These are phyloP conservation scores for Tyria jacobaeae DNA, from an alignment of 2,888 invertebrate genomes.

Conservation along the genomic window DNA sequence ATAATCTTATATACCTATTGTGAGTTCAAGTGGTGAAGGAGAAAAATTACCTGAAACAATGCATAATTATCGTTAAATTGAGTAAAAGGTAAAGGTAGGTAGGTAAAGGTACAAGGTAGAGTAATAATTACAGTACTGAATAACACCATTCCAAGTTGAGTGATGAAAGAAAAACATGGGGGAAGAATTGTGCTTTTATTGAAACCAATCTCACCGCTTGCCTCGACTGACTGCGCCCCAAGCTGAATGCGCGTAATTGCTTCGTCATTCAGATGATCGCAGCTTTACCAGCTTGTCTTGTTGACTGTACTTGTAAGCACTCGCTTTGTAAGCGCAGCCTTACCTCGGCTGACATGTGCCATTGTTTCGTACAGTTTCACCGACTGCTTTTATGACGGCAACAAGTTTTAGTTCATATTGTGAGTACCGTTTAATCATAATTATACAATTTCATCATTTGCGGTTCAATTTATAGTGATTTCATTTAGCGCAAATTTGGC, in stretches of 20 bases:
- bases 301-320: slow-evolving; percentile 75
- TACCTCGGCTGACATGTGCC: slow-evolving; percentile 72
- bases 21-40: slow-evolving; percentile 20
- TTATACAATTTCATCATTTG: slow-evolving; percentile 42
- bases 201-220: slow-evolving; percentile 85
- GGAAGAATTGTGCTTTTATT: slow-evolving; percentile 84
- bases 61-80: slow-evolving; percentile 45
- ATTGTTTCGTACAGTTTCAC: slow-evolving; percentile 69
- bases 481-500: background rate
- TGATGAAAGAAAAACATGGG: slow-evolving; percentile 85
- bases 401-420: slow-evolving; percentile 57
- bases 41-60: slow-evolving; percentile 69
- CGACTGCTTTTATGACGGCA: slow-evolving; percentile 69
- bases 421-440: slow-evolving; percentile 50
- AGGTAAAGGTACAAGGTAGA: slow-evolving; percentile 30
- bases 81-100: slow-evolving; percentile 26
- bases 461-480: slow-evolving; percentile 24
- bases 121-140: slow-evolving; percentile 63
- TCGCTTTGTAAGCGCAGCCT: slow-evolving; percentile 76
- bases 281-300: slow-evolving; percentile 79
- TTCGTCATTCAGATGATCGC: slow-evolving; percentile 84
- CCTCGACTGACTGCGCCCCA: slow-evolving; percentile 77
- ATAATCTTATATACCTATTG: slow-evolving; percentile 14
- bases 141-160: slow-evolving; percentile 78
- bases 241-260: slow-evolving; percentile 84